These are phyloP conservation scores for Diplodus puntazzo DNA, from an alignment of 2,797 vertebrate species.

Conservation along the genomic window DNA sequence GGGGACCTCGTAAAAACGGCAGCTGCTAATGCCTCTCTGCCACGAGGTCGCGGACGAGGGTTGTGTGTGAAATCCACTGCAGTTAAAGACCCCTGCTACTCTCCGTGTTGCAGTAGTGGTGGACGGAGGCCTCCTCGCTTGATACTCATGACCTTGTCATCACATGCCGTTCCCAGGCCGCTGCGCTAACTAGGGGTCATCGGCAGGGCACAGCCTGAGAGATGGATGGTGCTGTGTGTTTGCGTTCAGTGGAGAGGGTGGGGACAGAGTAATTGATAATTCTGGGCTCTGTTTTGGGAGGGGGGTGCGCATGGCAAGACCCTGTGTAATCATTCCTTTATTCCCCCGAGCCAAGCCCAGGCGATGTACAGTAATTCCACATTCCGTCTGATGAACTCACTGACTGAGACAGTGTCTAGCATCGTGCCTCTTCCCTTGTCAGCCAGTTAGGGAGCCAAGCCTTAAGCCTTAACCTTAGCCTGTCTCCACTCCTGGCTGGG, in stretches of 20 bases:
- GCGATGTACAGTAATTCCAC: constrained; percentile 61
- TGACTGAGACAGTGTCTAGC: constrained; percentile 72
- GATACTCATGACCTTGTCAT: constrained; percentile 72
- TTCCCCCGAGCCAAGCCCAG: constrained; percentile 43
- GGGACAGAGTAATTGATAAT: constrained; percentile 45
- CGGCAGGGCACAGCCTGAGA: constrained; percentile 45
- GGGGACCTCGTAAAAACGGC: constrained; percentile 77
- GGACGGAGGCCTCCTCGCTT: constrained; percentile 46
- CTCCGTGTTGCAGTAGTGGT: constrained; percentile 32
- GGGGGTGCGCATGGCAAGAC: constrained; percentile 60
- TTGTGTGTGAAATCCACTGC: constrained; percentile 68
- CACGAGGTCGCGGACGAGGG: constrained; percentile 58
- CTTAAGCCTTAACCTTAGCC: constrained; percentile 73
- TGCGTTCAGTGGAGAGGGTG: constrained; percentile 29
- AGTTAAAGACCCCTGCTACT: constrained; percentile 71
- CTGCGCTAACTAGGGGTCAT: constrained; percentile 73
- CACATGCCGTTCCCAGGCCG: constrained; percentile 49
- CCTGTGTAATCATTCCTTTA: constrained; percentile 50
- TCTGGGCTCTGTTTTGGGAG: constrained; percentile 39
- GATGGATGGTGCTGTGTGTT: constrained; percentile 44
- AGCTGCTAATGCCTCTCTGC: constrained; percentile 76
- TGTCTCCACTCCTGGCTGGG: constrained; percentile 74
- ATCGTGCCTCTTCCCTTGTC: constrained; percentile 51
- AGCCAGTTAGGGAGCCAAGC: constrained; percentile 66
- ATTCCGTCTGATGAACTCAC: constrained; percentile 72